Base-by-base conservation (phyloP, 2,113 vertebrate species). In the Psittacus erithacus region DNA sequence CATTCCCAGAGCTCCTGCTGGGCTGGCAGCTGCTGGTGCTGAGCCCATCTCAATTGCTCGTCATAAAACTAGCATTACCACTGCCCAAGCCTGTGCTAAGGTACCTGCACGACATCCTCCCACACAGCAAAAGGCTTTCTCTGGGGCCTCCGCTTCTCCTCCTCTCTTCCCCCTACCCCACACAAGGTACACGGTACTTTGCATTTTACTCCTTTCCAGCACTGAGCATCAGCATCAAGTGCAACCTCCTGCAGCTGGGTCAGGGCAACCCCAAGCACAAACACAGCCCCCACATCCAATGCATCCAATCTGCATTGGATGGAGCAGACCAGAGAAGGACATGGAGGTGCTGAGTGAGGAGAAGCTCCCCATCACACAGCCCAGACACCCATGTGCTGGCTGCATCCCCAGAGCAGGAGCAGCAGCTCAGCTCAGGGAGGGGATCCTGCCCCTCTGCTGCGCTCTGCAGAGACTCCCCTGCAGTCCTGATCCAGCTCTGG, bases 351-450 rank as follows among this genome's bases (percentile, higher is more conserved):
- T 55, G 53, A 11, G 53, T 55, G 29, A 55, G 29, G 29, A 55
- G 17, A 53, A 53, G 52, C 53, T 55, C 29, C 28, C 53, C 53
- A 55, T 31, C 7, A 55, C 53, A 17, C 53, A 31, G 53, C 53
- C 17, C 29, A 31, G 4, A 19, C 52, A 17, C 7, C 52, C 6
- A 3, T 8, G 53, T 55, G 53, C 53, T 33, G 53, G 11, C 18
- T 13, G 53, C 53, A 8, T 18, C 11, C 31, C 53, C 53, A 31
- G 29, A 12, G 53, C 4, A 0, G 15, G 50, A 52, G 27, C 49
- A 52, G 27, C 27, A 33, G 53, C 1, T 0, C 27, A 33, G 53
- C 1, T 0, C 18, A 33, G 53, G 31, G 53, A 57, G 31, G 53
- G 53, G 53, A 33, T 13, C 19, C 53, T 33, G 12, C 19, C 18